A percentile compares a stretch with the other conserved stretches of the same genome.
Evolutionary conservation across 2,797 vertebrate species (phyloP).

Genomic region (Diglossa cyanea): DNA sequence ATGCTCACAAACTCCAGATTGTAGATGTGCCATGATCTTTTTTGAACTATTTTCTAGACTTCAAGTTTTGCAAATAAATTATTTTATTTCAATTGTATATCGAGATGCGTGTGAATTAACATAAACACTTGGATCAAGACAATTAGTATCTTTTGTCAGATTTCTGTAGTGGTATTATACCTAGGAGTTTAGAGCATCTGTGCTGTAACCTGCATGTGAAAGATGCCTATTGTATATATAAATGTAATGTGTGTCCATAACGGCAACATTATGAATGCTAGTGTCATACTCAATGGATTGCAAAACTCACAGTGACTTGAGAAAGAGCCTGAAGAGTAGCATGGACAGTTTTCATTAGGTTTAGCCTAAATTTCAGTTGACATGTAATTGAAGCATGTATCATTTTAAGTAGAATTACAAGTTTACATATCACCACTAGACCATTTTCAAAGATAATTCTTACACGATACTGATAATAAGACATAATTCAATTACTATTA

Average conservation of each 20-base stretch:
- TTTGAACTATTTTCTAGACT: background rate
- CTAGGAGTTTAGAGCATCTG: background rate
- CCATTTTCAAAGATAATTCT: background rate
- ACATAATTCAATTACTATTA: slow-evolving; percentile 47
- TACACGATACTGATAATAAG: background rate
- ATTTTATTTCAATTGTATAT: background rate
- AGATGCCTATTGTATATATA: background rate
- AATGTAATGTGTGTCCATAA: background rate
- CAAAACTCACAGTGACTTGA: background rate
- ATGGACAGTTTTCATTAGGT: background rate
- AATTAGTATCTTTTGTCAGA: background rate
- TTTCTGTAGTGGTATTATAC: background rate
- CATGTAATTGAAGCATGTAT: background rate
- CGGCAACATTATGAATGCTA: background rate
- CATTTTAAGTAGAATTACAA: background rate
- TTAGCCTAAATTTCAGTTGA: background rate
- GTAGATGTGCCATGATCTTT: background rate
- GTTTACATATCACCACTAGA: background rate
- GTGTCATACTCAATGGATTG: background rate
- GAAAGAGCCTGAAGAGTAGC: background rate
- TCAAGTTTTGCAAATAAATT: background rate
- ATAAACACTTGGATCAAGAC: background rate
- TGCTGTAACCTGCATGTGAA: background rate
- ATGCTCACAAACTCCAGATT: background rate
- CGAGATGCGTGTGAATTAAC: background rate